A percentile compares a stretch with the other conserved stretches of the same genome.
These are phyloP conservation scores for Venusia cambrica DNA, from an alignment of 2,888 invertebrate genomes.

Conservation along the genomic window DNA sequence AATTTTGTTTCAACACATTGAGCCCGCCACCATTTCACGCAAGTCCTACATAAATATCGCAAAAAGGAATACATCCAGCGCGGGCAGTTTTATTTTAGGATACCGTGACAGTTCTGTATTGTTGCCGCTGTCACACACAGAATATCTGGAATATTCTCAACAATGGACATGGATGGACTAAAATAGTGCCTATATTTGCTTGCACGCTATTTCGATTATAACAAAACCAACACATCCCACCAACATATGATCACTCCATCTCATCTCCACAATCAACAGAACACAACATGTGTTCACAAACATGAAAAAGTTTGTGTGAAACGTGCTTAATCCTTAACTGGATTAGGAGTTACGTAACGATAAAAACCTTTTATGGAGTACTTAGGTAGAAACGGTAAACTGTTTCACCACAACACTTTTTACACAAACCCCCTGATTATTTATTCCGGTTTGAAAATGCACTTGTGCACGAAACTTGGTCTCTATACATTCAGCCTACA, in stretches of 20 bases:
- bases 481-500: constrained; percentile 53
- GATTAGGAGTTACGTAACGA: constrained; percentile 3
- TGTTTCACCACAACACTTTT: constrained; percentile 27
- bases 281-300: too few relatives aligned
- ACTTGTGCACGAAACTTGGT: constrained; percentile 59
- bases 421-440: constrained; percentile 42
- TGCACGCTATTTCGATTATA: neutral
- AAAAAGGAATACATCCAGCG: neutral
- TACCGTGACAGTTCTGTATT: constrained; percentile 10
- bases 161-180: constrained; percentile 12
- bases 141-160: constrained; percentile 8
- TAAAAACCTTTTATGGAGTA: constrained; percentile 11
- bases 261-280: too few relatives aligned
- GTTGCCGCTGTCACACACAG: constrained; percentile 12
- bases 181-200: constrained; percentile 1
- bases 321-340: too few relatives aligned
- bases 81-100: constrained; percentile 8
- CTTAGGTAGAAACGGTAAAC: constrained; percentile 20
- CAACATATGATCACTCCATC: neutral
- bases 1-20: too few relatives aligned
- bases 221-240: neutral
- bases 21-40: too few relatives aligned
- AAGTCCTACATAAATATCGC: too few relatives aligned
- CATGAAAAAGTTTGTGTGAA: too few relatives aligned
- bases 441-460: constrained; percentile 56